Evolutionary conservation across 2,888 invertebrate genomes (phyloP).

Genomic region (Habrosyne pyritoides): DNA sequence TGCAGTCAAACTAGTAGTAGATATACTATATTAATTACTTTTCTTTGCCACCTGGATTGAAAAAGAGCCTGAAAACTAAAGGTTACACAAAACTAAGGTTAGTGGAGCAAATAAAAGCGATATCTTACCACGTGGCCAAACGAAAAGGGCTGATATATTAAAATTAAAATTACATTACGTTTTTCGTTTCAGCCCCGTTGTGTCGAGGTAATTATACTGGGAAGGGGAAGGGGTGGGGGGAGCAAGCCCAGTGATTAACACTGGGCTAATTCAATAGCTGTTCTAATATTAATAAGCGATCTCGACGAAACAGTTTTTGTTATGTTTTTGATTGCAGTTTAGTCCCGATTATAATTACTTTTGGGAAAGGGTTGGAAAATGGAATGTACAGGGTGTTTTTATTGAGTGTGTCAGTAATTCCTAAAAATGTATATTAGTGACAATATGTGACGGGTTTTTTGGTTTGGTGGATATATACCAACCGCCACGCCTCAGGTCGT

Average conservation of each 20-base stretch:
- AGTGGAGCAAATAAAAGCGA: background rate
- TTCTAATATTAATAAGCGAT: slow-evolving; percentile 74
- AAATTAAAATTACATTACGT: slow-evolving; percentile 77
- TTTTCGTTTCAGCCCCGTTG: slow-evolving; percentile 71
- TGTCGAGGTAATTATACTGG: slow-evolving; percentile 69
- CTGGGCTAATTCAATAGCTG: slow-evolving; percentile 73
- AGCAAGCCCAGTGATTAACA: slow-evolving; percentile 46
- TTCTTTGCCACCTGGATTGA: too few species aligned
- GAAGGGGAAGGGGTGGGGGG: slow-evolving; percentile 22
- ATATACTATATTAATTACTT: too few species aligned
- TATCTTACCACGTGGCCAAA: background rate
- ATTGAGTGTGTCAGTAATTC: background rate
- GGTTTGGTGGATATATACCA: too few species aligned
- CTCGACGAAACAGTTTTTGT: slow-evolving; percentile 74
- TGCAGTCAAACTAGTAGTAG: too few species aligned
- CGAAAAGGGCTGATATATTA: slow-evolving; percentile 45
- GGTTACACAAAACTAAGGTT: too few species aligned
- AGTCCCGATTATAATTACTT: slow-evolving; percentile 79
- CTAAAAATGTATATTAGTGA: too few species aligned
- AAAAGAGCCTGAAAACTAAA: too few species aligned
- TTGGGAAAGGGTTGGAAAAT: slow-evolving; percentile 70
- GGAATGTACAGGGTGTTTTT: slow-evolving; percentile 44
- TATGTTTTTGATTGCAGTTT: slow-evolving; percentile 80
- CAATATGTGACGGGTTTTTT: too few species aligned
- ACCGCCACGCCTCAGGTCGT: too few species aligned